Evolutionary conservation across 2,888 invertebrate genomes (phyloP), one percentile per base, ranked within the genome.

Genomic region (Caradrina kadenii): DNA sequence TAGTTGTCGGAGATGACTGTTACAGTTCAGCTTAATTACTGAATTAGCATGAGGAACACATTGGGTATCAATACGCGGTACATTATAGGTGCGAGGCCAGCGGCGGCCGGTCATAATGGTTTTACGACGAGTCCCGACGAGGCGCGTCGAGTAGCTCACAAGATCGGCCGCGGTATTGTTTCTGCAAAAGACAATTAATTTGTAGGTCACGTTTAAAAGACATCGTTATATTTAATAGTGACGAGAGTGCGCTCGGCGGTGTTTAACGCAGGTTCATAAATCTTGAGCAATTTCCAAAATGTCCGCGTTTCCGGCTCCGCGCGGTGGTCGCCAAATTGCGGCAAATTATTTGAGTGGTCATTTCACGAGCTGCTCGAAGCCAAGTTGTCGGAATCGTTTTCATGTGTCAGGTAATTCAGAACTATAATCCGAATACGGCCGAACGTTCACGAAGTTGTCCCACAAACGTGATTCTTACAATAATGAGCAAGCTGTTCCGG

Each of bases 181-280:
- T 50, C 22, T 17, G 7, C 19, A 52, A 31, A 42, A 56, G 1
- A 49, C 39, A 39, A 75, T 68, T 49, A 21, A 80, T 26, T 19
- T 53, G 19, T 45, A 49, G 59, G 52, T 66, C 56, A 26, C 58
- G 39, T 31, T 59, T 52, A 50, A 58, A 26, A 58, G 54, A 10
- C 17, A 8, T 54, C 59, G 17, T 59, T 56, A 60, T 42, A 63
- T 22, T 63, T 45, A 53, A 63, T 42, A 39, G 48, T 59, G n/a
- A 17, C 11, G 26, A 53, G 55, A 65, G 45, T 49, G 76, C 35
- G 31, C 49, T 42, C 35, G 63, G 35, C 11, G 60, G 15, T 76
- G 22, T 50, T 80, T 45, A 50, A 53, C 59, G 11, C 59, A 42
- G 52, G 45, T 56, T 76, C 76, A 76, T 80, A 69, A 76, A 60